Conservation (phyloP, 2,797 vertebrate genomes). For the Vireo griseus region DNA sequence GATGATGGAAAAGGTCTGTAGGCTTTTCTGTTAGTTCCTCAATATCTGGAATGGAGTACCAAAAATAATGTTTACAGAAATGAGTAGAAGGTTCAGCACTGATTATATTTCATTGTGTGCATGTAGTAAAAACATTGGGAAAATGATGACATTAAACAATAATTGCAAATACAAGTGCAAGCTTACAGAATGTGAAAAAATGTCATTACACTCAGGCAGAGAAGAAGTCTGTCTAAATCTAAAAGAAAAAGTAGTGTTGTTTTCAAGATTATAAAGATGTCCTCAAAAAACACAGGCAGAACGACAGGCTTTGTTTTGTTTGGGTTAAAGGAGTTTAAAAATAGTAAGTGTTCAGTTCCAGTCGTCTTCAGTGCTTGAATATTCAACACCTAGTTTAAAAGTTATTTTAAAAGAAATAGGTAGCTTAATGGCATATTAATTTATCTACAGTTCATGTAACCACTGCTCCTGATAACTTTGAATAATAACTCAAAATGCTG, state of each 20-base stretch:
- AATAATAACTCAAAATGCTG: background rate
- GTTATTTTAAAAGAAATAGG: background rate
- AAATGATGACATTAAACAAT: background rate
- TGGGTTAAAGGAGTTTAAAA: background rate
- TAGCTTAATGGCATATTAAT: background rate
- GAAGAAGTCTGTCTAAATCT: background rate
- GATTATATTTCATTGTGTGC: background rate
- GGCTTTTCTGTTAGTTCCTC: background rate
- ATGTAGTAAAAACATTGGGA: background rate
- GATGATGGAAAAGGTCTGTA: background rate
- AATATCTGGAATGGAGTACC: background rate
- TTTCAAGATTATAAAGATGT: background rate
- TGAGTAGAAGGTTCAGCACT: background rate
- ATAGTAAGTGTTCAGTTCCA: background rate
- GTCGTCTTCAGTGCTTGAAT: background rate
- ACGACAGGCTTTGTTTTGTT: background rate
- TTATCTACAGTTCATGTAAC: background rate
- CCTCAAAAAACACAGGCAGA: background rate
- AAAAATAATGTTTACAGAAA: background rate
- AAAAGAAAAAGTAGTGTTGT: background rate
- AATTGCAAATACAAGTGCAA: background rate
- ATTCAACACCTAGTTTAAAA: background rate
- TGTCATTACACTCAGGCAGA: fast-evolving
- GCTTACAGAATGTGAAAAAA: background rate
- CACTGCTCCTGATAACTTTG: background rate